Evolutionary conservation across 2,113 vertebrate genomes (phyloP).

Genomic region (Saccopteryx leptura): DNA sequence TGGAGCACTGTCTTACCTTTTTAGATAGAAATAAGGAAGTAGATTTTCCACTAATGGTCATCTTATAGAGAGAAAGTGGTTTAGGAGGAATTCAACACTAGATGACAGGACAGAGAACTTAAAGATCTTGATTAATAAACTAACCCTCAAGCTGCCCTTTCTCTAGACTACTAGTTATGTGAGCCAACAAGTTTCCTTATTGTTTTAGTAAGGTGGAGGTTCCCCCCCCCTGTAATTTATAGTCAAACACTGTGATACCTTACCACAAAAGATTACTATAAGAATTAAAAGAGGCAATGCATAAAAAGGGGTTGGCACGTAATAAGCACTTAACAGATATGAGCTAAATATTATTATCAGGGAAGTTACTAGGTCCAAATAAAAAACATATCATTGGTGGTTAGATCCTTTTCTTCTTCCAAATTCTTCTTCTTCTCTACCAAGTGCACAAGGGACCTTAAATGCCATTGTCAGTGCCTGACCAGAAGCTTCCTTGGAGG

Average conservation of each 20-base stretch:
- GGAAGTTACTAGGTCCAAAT: neutral
- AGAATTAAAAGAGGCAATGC: conserved; percentile 32
- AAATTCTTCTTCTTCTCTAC: neutral
- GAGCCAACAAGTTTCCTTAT: neutral
- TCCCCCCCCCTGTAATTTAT: neutral
- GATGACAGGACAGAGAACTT: neutral
- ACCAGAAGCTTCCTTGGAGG: conserved; percentile 4
- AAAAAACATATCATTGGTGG: neutral
- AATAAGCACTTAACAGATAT: neutral
- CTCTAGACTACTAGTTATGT: neutral
- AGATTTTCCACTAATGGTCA: neutral
- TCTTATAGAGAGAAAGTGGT: neutral
- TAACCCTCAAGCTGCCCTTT: neutral
- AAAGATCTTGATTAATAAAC: neutral
- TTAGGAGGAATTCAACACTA: neutral
- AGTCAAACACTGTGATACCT: conserved; percentile 7
- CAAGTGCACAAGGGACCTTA: conserved; percentile 12
- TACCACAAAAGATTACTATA: neutral
- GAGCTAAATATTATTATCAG: conserved; percentile 10
- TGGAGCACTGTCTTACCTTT: neutral
- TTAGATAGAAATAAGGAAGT: neutral
- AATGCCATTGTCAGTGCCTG: conserved; percentile 6
- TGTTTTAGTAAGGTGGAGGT: neutral
- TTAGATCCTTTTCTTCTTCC: neutral
- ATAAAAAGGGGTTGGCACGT: neutral